A percentile compares a stretch with the other conserved stretches of the same genome.
Evolutionary conservation across 1,140 invertebrate genomes (phyloP).

Genomic region (Rhagoletis zephyria): DNA sequence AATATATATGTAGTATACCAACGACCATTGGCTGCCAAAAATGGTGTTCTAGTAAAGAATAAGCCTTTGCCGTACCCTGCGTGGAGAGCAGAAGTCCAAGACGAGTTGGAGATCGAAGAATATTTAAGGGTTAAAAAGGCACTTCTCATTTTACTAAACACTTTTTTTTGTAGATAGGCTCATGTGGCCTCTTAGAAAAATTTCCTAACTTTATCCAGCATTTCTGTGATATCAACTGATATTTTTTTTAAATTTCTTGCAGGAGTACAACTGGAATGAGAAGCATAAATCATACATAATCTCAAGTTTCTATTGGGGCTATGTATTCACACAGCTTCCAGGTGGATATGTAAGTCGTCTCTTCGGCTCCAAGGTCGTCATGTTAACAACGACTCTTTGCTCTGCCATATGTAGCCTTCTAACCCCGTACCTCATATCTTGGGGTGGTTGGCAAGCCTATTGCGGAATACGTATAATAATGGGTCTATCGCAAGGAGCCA

Average conservation of each 20-base stretch:
- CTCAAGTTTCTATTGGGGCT: conserved; percentile 81
- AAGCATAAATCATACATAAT: conserved; percentile 76
- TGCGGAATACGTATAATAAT: conserved; percentile 79
- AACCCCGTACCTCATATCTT: conserved; percentile 70
- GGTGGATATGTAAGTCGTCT: conserved; percentile 80
- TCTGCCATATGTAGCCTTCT: conserved; percentile 71
- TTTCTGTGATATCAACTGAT: too few species aligned
- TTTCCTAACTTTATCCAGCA: too few species aligned
- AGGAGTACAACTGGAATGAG: conserved; percentile 75
- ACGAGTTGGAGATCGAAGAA: too few species aligned
- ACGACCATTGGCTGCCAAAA: too few species aligned
- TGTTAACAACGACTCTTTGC: conserved; percentile 77
- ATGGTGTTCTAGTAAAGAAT: too few species aligned
- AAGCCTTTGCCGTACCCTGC: too few species aligned
- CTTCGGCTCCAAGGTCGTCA: conserved; percentile 79
- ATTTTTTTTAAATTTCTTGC: conserved; percentile 54
- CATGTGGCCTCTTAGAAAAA: too few species aligned
- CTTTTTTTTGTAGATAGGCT: too few species aligned
- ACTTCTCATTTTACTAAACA: too few species aligned
- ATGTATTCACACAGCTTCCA: conserved; percentile 77
- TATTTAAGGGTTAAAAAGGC: too few species aligned
- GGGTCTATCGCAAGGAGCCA: conserved; percentile 85
- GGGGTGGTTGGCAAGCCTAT: conserved; percentile 77
- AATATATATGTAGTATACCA: too few species aligned
- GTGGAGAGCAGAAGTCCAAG: too few species aligned